phyloP scores from a whole-genome alignment of 2,888 invertebrate genomes.

The Phymatocera aterrima region DNA sequence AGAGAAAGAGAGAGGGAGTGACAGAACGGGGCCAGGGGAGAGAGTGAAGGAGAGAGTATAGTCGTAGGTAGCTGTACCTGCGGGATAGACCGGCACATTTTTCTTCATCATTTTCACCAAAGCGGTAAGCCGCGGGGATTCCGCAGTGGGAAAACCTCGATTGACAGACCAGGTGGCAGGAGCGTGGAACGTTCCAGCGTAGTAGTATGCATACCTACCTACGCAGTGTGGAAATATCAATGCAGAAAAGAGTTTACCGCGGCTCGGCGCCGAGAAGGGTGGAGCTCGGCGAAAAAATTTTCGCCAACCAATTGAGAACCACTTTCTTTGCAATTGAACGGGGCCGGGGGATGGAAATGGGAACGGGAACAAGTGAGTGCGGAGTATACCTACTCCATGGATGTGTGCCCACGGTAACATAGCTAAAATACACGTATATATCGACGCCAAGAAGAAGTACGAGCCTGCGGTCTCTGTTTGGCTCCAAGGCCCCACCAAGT shows the following conservation, averaged over 20 bases:
- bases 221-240: not conserved
- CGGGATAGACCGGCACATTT: conserved; percentile 32
- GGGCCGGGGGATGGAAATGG: no score
- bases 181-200: not conserved
- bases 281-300: not conserved
- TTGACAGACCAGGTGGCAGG: conserved; percentile 21
- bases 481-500: conserved; percentile 59
- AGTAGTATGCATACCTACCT: not conserved
- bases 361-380: conserved; percentile 3
- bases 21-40: not conserved
- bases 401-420: conserved; percentile 2
- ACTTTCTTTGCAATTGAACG: conserved; percentile 24
- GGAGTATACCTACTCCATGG: not conserved
- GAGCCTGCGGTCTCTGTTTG: conserved; percentile 49
- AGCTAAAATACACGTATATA: conserved; percentile 13
- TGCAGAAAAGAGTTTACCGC: conserved; percentile 1
- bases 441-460: conserved; percentile 1
- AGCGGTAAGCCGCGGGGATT: conserved; percentile 1
- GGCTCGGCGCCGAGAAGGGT: not conserved
- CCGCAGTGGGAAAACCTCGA: conserved; percentile 28
- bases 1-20: not conserved
- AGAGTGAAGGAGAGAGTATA: not conserved
- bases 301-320: conserved; percentile 23
- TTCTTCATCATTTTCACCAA: conserved; percentile 34
- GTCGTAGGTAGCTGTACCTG: not conserved